Conservation (phyloP, 2,888 invertebrate species). For the Drosophila atripex region DNA sequence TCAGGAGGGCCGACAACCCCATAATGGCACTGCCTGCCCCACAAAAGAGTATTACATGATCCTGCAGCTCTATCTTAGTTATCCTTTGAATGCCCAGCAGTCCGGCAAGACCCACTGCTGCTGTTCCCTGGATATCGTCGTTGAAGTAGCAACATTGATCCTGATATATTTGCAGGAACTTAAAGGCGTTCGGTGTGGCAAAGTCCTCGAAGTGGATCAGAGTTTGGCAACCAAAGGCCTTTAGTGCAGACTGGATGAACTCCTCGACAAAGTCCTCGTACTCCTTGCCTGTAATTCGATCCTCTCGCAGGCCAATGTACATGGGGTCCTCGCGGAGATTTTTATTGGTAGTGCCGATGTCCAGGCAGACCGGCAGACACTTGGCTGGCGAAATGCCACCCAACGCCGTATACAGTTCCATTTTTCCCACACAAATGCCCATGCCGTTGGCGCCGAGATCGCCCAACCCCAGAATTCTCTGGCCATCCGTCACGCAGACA, state of each 20-base stretch:
- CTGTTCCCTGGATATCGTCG: slow-evolving; percentile 65
- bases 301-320: slow-evolving; percentile 59
- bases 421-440: slow-evolving; percentile 65
- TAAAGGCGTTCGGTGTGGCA: slow-evolving; percentile 64
- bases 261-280: slow-evolving; percentile 62
- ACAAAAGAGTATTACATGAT: slow-evolving; percentile 52
- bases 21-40: slow-evolving; percentile 61
- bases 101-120: slow-evolving; percentile 62
- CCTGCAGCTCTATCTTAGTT: slow-evolving; percentile 47
- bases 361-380: slow-evolving; percentile 50
- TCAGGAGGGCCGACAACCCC: slow-evolving; percentile 48
- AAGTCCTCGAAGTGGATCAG: slow-evolving; percentile 71
- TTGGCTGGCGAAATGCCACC: slow-evolving; percentile 46
- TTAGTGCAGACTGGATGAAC: slow-evolving; percentile 42
- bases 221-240: slow-evolving; percentile 42
- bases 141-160: slow-evolving; percentile 57
- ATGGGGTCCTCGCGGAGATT: slow-evolving; percentile 53
- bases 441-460: slow-evolving; percentile 70
- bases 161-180: slow-evolving; percentile 56
- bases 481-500: slow-evolving; percentile 66
- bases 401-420: slow-evolving; percentile 64
- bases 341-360: slow-evolving; percentile 62
- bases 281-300: slow-evolving; percentile 56
- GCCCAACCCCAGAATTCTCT: slow-evolving; percentile 62
- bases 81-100: slow-evolving; percentile 47